Conservation (phyloP, 2,113 vertebrate genomes). For the Piprites chloris region DNA sequence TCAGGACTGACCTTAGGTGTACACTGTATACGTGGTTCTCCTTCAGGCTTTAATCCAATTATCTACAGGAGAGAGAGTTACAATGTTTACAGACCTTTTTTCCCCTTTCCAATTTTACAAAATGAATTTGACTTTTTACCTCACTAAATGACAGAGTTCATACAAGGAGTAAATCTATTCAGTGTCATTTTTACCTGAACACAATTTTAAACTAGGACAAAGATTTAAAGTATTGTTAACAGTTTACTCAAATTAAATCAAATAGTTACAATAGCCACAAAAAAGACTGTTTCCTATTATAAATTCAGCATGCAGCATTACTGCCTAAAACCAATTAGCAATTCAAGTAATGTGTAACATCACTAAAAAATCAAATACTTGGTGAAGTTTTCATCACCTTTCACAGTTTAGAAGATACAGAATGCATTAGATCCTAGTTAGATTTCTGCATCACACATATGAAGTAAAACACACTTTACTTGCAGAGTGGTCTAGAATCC, state of each 20-base stretch:
- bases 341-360: neutral
- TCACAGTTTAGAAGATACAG: neutral
- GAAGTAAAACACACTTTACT: neutral
- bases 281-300: neutral
- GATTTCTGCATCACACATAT: neutral
- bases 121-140: neutral
- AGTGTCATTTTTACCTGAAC: neutral
- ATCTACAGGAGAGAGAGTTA: conserved; percentile 76
- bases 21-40: conserved; percentile 84
- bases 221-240: neutral
- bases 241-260: neutral
- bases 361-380: neutral
- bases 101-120: neutral
- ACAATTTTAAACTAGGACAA: neutral
- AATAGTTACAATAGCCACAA: neutral
- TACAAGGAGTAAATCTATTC: neutral
- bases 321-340: neutral
- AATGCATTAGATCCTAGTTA: neutral
- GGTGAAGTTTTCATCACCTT: neutral
- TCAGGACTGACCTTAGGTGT: conserved; percentile 82
- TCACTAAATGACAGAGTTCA: neutral
- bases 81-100: neutral
- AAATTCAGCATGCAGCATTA: neutral
- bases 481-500: neutral
- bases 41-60: conserved; percentile 89